Conservation (phyloP, 2,113 vertebrate genomes). For the Ptyas mucosa region DNA sequence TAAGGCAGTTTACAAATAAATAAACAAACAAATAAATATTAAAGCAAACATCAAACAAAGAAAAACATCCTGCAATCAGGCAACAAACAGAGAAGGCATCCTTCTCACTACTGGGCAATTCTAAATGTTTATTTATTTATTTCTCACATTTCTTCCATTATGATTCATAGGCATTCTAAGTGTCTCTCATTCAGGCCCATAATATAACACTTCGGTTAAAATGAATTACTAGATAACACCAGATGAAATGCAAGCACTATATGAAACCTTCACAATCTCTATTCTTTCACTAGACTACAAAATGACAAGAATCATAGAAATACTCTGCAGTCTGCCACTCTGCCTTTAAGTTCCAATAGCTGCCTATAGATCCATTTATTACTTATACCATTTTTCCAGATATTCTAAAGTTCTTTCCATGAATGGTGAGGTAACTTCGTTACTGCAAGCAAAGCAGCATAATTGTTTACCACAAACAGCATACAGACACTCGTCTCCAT, state of each 20-base stretch:
- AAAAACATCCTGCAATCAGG: background rate
- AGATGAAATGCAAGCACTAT: background rate
- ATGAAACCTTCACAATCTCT: background rate
- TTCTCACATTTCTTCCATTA: background rate
- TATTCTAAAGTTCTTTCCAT: background rate
- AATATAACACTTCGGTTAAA: background rate
- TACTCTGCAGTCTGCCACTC: background rate
- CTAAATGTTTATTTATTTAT: background rate
- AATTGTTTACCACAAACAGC: background rate
- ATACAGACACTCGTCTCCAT: background rate
- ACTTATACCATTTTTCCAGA: background rate
- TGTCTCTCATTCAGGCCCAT: background rate
- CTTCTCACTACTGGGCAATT: background rate
- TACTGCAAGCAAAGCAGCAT: background rate
- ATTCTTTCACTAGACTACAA: background rate
- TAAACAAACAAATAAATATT: background rate
- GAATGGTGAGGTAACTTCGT: background rate
- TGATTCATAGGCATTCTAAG: background rate
- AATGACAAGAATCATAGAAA: background rate
- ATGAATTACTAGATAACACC: background rate
- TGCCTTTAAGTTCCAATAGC: background rate
- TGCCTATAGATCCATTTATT: background rate
- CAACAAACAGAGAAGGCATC: background rate
- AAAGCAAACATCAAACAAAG: background rate
- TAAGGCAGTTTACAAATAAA: background rate